phyloP scores from a whole-genome alignment of 2,113 vertebrate species.

The Aphelocoma coerulescens region DNA sequence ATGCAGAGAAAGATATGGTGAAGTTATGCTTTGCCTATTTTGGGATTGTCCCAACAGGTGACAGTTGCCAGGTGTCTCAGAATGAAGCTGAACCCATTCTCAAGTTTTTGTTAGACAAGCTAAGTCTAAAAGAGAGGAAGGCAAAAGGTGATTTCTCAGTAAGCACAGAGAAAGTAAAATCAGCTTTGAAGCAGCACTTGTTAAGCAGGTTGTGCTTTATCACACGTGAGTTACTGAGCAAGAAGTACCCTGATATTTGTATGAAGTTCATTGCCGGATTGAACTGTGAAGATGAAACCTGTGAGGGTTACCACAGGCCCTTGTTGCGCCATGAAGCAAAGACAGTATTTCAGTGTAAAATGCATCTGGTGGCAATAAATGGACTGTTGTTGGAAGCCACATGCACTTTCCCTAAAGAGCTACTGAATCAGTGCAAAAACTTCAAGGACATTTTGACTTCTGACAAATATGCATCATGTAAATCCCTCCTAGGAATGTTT shows the following conservation, averaged over 20 bases:
- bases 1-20: constrained; percentile 77
- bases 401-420: constrained; percentile 45
- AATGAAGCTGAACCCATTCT: constrained; percentile 69
- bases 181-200: constrained; percentile 70
- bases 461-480: constrained; percentile 49
- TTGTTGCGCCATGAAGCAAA: constrained; percentile 65
- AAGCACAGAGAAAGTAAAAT: constrained; percentile 63
- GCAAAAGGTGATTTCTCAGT: constrained; percentile 60
- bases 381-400: constrained; percentile 74
- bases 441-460: constrained; percentile 57
- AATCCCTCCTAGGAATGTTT: constrained; percentile 61
- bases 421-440: constrained; percentile 47
- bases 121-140: constrained; percentile 56
- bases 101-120: constrained; percentile 48
- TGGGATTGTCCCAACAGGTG: constrained; percentile 70
- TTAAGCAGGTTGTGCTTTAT: constrained; percentile 68
- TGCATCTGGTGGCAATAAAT: constrained; percentile 68
- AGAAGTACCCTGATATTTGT: constrained; percentile 67
- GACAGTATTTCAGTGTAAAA: constrained; percentile 67
- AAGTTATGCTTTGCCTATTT: constrained; percentile 80
- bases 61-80: constrained; percentile 68
- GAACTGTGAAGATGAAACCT: constrained; percentile 62
- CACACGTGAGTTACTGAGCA: constrained; percentile 7
- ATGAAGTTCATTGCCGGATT: constrained; percentile 69
- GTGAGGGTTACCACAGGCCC: constrained; percentile 65